Base-by-base conservation (phyloP, 2,888 invertebrate genomes). In the Heliconius charithonia region DNA sequence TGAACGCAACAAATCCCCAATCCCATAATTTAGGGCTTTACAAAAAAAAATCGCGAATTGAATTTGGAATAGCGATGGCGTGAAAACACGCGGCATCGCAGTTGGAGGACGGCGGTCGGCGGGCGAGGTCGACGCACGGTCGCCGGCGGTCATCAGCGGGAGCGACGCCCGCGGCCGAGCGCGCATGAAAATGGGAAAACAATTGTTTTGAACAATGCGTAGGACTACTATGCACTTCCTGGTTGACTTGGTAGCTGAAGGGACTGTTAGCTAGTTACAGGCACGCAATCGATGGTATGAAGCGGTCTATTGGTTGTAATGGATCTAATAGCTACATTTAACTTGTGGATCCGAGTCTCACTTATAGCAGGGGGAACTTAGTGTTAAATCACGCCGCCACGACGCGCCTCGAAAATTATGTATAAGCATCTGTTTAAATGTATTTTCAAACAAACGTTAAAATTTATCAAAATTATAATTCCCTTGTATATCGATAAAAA, bases 201-300 rank as follows among this genome's bases (percentile, higher is more conserved):
- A 89, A 89, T 90, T 88, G 90, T 89, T 85, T 83, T 81, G 85
- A 89, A 90, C 90, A 90, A 91, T 90, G 90, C 89, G 88, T 87
- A 87, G 82, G 86, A 59, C 59, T 59, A 59, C 59, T 59, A 51
- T 59, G 41, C 83, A 82, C 87, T 87, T 88, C 87, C 88, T 87
- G 83, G 84, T 86, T 80, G 41, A 37, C n/a, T 59, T n/a, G n/a
- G n/a, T n/a, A 69, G 56, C 83, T 77, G 81, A 78, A 79, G 75
- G 79, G 63, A 75, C 81, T 74, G 37, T 29, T 27, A 22, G 62
- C 41, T 41, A 22, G 72, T 72, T 72, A 72, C 59, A 59, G 59
- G 72, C 78, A 73, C 76, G 77, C 76, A 66, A 71, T 67, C 45
- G 74, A 29, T 65, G 13, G 10, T 59, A 25, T 51, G 22, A 51